Conservation (phyloP, 2,888 invertebrate genomes). For the Dendrolimus houi region DNA sequence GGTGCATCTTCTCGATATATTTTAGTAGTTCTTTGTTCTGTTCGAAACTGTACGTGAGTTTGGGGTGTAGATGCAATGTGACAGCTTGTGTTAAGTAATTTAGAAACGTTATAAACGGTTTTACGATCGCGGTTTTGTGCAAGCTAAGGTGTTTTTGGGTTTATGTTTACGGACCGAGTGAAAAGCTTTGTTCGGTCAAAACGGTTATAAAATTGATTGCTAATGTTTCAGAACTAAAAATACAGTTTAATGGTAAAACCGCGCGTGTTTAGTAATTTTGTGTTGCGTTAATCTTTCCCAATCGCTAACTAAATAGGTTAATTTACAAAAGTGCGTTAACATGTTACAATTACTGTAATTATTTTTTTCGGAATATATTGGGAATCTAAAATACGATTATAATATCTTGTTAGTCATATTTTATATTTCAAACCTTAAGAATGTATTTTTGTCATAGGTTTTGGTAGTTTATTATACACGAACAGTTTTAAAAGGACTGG, state of each 20-base stretch:
- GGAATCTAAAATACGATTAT: no score
- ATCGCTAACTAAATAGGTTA: background rate
- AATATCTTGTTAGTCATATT: no score
- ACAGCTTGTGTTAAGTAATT: conserved; percentile 61
- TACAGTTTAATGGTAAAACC: conserved; percentile 9
- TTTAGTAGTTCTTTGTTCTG: conserved; percentile 69
- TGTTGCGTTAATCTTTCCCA: conserved; percentile 2
- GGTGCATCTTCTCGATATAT: conserved; percentile 22
- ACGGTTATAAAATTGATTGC: conserved; percentile 48
- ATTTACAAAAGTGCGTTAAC: background rate
- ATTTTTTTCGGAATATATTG: no score
- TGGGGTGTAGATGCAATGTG: conserved; percentile 27
- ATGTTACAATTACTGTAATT: no score
- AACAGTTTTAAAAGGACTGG: no score
- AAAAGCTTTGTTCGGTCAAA: conserved; percentile 54
- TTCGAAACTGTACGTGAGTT: conserved; percentile 34
- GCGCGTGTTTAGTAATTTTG: conserved; percentile 3
- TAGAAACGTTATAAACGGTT: conserved; percentile 57
- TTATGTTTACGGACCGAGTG: conserved; percentile 63
- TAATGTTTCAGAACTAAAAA: conserved; percentile 21
- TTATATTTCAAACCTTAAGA: no score
- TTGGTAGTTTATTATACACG: no score
- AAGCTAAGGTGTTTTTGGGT: conserved; percentile 67
- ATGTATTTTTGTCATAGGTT: no score
- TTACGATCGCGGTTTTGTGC: conserved; percentile 68